These are phyloP conservation scores for Ammospiza nelsoni DNA, from an alignment of 2,113 vertebrate genomes.

Conservation along the genomic window DNA sequence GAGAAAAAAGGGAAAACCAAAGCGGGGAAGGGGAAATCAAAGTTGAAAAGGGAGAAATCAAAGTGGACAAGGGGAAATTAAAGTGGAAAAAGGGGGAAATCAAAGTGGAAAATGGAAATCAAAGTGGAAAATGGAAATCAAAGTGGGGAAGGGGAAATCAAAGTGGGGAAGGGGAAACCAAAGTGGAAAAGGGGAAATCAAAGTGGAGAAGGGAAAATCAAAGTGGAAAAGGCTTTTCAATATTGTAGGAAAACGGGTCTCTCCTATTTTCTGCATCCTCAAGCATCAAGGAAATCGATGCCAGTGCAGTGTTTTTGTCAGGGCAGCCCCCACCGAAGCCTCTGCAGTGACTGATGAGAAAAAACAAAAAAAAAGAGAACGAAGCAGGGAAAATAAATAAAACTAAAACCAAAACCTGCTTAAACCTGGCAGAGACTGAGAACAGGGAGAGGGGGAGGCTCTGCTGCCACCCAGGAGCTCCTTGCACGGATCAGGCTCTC, in stretches of 20 bases:
- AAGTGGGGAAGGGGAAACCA: background rate
- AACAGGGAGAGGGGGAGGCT: background rate
- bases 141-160: background rate
- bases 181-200: background rate
- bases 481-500: rapidly evolving
- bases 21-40: background rate
- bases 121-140: no score
- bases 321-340: background rate
- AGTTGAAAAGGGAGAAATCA: background rate
- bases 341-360: rapidly evolving
- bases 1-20: background rate
- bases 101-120: no score
- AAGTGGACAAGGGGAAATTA: background rate
- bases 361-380: background rate
- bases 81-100: no score
- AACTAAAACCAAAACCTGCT: background rate
- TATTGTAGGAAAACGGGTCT: background rate
- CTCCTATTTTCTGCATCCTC: background rate
- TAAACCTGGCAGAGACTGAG: background rate
- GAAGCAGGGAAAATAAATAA: background rate
- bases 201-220: background rate
- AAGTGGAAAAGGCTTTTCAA: background rate
- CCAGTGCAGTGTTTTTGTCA: background rate
- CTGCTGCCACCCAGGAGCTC: background rate
- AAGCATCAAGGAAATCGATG: background rate